Conservation (phyloP, 2,113 vertebrate species). For the Hyla sarda region DNA sequence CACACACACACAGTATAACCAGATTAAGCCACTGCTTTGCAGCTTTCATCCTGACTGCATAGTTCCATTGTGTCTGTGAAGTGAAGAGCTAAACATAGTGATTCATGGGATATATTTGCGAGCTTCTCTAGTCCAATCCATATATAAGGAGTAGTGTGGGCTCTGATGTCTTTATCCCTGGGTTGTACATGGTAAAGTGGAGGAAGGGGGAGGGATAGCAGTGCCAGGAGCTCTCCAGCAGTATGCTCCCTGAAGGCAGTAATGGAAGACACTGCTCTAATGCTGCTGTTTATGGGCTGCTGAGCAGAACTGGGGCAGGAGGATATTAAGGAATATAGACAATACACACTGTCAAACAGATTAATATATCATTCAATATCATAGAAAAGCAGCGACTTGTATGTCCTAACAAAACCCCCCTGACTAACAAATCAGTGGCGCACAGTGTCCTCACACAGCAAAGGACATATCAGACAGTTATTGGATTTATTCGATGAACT, state of each 20-base stretch:
- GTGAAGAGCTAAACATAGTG: conserved; percentile 33
- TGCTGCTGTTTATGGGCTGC: conserved; percentile 54
- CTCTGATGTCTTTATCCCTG: conserved; percentile 49
- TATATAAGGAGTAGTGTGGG: conserved; percentile 41
- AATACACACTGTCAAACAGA: conserved; percentile 52
- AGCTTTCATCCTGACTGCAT: not conserved
- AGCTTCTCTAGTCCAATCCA: conserved; percentile 24
- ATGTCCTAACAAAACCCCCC: conserved; percentile 10
- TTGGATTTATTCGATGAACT: not conserved
- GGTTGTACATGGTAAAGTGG: conserved; percentile 14
- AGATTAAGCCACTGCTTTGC: not conserved
- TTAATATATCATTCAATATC: conserved; percentile 53
- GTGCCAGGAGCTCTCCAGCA: conserved; percentile 53
- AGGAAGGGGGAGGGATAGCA: conserved; percentile 26
- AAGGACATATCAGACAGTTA: not conserved
- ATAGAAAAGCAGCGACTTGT: conserved; percentile 37
- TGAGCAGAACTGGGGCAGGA: conserved; percentile 56
- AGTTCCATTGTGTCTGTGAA: conserved; percentile 24
- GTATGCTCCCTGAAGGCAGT: conserved; percentile 53
- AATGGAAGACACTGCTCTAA: conserved; percentile 54
- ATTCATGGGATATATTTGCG: conserved; percentile 24
- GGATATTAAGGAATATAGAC: conserved; percentile 59
- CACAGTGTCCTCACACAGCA: not conserved
- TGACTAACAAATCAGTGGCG: not conserved
- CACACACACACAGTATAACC: not conserved